Evolutionary conservation across 2,797 vertebrate species (phyloP).

Genomic region (Adrianichthys oophorus): DNA sequence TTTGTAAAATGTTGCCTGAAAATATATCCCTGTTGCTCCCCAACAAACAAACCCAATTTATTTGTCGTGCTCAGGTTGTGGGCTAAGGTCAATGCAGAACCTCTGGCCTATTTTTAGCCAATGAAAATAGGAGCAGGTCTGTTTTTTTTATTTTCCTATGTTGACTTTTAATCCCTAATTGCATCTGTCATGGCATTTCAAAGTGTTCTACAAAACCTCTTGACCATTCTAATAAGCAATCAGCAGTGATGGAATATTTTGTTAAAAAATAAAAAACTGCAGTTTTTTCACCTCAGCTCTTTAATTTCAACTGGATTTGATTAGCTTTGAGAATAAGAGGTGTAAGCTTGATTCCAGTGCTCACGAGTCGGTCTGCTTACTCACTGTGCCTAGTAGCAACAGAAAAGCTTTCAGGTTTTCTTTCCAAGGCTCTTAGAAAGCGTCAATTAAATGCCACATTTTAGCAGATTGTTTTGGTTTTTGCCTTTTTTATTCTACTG

Average conservation of each 20-base stretch:
- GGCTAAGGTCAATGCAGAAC: constrained; percentile 53
- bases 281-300: constrained; percentile 19
- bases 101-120: constrained; percentile 65
- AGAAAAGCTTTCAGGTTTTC: constrained; percentile 28
- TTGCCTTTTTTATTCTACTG: constrained; percentile 3
- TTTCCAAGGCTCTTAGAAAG: constrained; percentile 24
- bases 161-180: constrained; percentile 50
- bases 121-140: constrained; percentile 51
- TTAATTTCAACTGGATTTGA: constrained; percentile 30
- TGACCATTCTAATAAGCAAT: constrained; percentile 17
- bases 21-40: constrained; percentile 16
- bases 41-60: no score
- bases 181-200: constrained; percentile 32
- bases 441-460: constrained; percentile 14
- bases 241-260: no score
- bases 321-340: constrained; percentile 33
- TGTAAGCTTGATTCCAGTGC: constrained; percentile 24
- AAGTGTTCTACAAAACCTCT: constrained; percentile 15
- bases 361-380: constrained; percentile 44
- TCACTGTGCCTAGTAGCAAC: constrained; percentile 44
- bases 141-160: constrained; percentile 47
- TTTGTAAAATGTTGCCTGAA: constrained; percentile 26
- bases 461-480: constrained; percentile 25
- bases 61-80: background rate
- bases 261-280: background rate